These are phyloP conservation scores for Charaxes varanes DNA, from an alignment of 1,140 invertebrate genomes.

Conservation along the genomic window DNA sequence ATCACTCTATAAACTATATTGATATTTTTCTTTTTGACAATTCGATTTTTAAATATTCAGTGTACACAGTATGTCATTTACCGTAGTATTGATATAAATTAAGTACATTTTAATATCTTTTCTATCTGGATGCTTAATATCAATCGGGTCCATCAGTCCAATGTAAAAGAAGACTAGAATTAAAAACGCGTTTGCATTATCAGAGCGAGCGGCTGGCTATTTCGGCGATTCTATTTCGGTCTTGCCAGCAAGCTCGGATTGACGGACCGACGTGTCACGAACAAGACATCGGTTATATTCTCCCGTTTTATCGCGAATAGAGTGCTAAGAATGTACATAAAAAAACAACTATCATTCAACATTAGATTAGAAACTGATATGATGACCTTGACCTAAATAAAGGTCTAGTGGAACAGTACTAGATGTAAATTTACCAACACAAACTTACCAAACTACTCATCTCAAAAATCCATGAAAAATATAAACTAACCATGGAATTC, in stretches of 20 bases:
- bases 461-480: neutral
- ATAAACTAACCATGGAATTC: constrained; percentile 10
- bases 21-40: constrained; percentile 23
- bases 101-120: constrained; percentile 13
- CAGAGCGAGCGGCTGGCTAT: constrained; percentile 64
- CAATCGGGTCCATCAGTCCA: constrained; percentile 28
- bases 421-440: neutral
- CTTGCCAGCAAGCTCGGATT: constrained; percentile 65
- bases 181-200: constrained; percentile 70
- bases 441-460: neutral
- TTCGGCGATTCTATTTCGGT: constrained; percentile 64
- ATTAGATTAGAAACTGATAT: neutral
- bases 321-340: constrained; percentile 11
- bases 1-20: constrained; percentile 33
- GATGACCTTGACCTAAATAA: constrained; percentile 66
- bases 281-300: constrained; percentile 44
- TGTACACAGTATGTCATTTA: constrained; percentile 8
- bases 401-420: neutral
- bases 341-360: neutral
- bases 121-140: constrained; percentile 9
- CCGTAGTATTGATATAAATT: constrained; percentile 5
- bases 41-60: constrained; percentile 17
- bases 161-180: constrained; percentile 54
- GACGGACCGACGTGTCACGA: constrained; percentile 67
- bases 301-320: constrained; percentile 35